Evolutionary conservation across 2,113 vertebrate genomes (phyloP).

Genomic region (Sebastes fasciatus): DNA sequence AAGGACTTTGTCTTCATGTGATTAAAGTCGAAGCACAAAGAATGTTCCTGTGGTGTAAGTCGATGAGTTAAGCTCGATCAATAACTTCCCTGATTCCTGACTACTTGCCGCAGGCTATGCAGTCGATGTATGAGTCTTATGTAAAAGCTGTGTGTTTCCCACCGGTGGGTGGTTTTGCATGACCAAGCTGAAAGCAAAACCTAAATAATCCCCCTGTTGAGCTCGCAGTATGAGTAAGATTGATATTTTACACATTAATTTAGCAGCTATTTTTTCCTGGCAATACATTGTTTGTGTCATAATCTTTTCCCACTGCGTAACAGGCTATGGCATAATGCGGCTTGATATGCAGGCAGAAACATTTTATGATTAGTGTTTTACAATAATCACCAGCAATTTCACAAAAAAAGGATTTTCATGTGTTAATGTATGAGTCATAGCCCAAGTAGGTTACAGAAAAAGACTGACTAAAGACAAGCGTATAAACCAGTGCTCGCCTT

Average conservation of each 20-base stretch:
- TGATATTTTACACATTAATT: constrained; percentile 58
- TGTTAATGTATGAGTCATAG: constrained; percentile 28
- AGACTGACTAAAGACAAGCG: neutral
- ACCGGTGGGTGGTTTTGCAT: constrained; percentile 63
- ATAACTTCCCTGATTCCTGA: neutral
- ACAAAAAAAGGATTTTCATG: neutral
- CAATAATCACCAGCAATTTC: constrained; percentile 7
- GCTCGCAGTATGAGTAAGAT: constrained; percentile 41
- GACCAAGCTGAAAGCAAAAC: constrained; percentile 53
- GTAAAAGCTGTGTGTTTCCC: constrained; percentile 41
- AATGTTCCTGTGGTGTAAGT: neutral
- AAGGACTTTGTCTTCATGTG: neutral
- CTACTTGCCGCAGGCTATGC: constrained; percentile 10
- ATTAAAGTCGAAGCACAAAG: neutral
- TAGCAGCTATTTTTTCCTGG: constrained; percentile 28
- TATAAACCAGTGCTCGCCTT: neutral
- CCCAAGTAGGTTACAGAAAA: constrained; percentile 5
- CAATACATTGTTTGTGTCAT: constrained; percentile 18
- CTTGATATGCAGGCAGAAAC: constrained; percentile 1
- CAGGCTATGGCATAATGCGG: constrained; percentile 6
- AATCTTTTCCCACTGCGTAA: constrained; percentile 13
- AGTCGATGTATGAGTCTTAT: constrained; percentile 13
- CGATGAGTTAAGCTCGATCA: constrained; percentile 8
- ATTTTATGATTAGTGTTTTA: constrained; percentile 5
- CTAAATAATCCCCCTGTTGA: constrained; percentile 55